Evolutionary conservation across 2,113 vertebrate species (phyloP).

Genomic region (Sinocyclocheilus maitianheensis): DNA sequence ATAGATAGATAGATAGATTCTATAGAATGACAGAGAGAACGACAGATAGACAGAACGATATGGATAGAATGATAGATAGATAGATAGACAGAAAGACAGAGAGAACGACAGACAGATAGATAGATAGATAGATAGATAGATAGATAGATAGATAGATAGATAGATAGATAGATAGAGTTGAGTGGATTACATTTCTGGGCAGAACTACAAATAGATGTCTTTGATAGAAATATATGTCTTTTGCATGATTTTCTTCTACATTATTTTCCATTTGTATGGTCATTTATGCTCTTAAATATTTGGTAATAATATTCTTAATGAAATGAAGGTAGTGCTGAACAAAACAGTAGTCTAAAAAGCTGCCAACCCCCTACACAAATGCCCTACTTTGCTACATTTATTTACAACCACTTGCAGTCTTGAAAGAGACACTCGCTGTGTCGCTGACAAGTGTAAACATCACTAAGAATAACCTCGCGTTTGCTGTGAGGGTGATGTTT

Average conservation of each 20-base stretch:
- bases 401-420: constrained; percentile 24
- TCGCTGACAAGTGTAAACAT: constrained; percentile 33
- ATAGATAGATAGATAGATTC: not conserved
- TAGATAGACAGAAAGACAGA: too few species aligned
- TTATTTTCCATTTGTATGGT: too few species aligned
- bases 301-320: too few species aligned
- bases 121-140: too few species aligned
- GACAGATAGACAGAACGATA: not conserved
- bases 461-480: constrained; percentile 44
- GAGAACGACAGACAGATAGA: too few species aligned
- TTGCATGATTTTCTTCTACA: not conserved
- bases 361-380: constrained; percentile 7
- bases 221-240: not conserved
- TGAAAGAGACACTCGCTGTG: not conserved
- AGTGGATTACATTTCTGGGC: not conserved
- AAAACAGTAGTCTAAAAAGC: not conserved
- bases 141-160: not conserved
- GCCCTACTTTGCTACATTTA: not conserved
- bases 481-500: constrained; percentile 21
- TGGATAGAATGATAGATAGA: not conserved
- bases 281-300: too few species aligned
- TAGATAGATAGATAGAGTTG: too few species aligned
- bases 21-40: not conserved
- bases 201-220: not conserved
- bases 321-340: not conserved